Evolutionary conservation across 1,140 invertebrate genomes (phyloP), one percentile per base, ranked within the genome.

Genomic region (Drosophila lowei): DNA sequence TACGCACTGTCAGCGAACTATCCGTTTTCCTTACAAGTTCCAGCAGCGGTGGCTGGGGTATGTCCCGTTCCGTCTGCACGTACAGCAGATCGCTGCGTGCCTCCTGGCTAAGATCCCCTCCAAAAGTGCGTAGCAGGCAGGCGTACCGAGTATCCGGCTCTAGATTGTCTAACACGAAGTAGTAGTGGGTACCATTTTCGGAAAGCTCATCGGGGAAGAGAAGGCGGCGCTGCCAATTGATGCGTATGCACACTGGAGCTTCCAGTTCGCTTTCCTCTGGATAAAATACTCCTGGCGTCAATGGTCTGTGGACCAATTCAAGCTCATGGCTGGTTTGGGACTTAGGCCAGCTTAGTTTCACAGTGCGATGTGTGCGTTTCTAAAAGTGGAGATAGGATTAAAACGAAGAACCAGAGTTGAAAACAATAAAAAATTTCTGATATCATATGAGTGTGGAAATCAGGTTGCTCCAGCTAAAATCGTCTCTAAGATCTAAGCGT

Each of bases 61-160:
- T 77, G 18, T 90, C 85, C 18, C 53, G n/a, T 16, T 62, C 46
- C 3, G 89, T 90, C 6, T 58, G 66, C 8, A 77, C 52, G 28
- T 81, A 90, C 13, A 56, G 77, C 18, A 90, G 18, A 25, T 88
- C 89, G 52, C 89, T 90, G 42, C 89, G 79, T 9, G 89, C 72
- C 18, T 90, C 85, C 0, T 72, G 62, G 2, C 50, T 53, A 6
- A 42, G 5, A 6, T 76, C 72, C 7, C 68, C 67, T 1, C 89
- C 79, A 48, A 89, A 90, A 6, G 89, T 89, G 34, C 86, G 86
- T 21, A 90, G 5, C 44, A 90, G 30, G 13, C 65, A 77, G 9
- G 65, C 81, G 23, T 90, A 90, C 5, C 72, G 66, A 2, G 76
- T 90, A 11, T 80, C 57, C 9, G 81, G 53, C 25, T 63, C 44